A percentile compares a stretch with the other conserved stretches of the same genome.
Conservation (phyloP, 2,888 invertebrate genomes). For the Falcaria lacertinaria region DNA sequence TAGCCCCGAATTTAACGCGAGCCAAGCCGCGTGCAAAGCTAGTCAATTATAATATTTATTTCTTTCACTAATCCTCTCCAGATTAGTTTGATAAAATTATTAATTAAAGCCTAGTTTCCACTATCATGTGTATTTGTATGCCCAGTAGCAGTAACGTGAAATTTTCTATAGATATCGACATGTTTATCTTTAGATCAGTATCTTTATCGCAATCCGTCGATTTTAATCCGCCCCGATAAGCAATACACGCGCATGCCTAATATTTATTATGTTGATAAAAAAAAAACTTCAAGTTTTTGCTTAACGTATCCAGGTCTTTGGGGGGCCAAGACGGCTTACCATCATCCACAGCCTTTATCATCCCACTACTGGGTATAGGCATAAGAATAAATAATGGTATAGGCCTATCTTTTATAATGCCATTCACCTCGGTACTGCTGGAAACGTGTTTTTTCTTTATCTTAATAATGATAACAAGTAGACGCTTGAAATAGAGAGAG, state of each 20-base stretch:
- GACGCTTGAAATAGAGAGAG: no score
- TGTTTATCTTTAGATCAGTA: slow-evolving; percentile 50
- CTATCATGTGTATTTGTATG: slow-evolving; percentile 13
- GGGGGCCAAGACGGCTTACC: no score
- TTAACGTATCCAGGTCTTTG: slow-evolving; percentile 3
- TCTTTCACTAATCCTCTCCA: not conserved
- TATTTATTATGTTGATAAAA: slow-evolving; percentile 28
- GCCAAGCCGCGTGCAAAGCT: no score
- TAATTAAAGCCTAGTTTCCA: not conserved
- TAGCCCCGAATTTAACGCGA: no score
- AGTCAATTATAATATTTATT: not conserved
- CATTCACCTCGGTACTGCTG: no score
- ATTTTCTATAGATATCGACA: slow-evolving; percentile 29
- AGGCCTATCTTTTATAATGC: no score
- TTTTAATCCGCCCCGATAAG: slow-evolving; percentile 59
- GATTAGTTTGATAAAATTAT: not conserved
- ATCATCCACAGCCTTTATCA: no score
- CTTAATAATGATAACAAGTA: no score
- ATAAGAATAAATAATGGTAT: no score
- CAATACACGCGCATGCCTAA: slow-evolving; percentile 28
- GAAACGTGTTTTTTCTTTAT: no score
- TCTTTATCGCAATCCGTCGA: slow-evolving; percentile 43
- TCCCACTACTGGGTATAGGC: no score
- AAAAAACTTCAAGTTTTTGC: slow-evolving; percentile 15
- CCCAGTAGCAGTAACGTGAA: slow-evolving; percentile 13